Conservation (phyloP, 2,113 vertebrate genomes). For the Plotosus lineatus region DNA sequence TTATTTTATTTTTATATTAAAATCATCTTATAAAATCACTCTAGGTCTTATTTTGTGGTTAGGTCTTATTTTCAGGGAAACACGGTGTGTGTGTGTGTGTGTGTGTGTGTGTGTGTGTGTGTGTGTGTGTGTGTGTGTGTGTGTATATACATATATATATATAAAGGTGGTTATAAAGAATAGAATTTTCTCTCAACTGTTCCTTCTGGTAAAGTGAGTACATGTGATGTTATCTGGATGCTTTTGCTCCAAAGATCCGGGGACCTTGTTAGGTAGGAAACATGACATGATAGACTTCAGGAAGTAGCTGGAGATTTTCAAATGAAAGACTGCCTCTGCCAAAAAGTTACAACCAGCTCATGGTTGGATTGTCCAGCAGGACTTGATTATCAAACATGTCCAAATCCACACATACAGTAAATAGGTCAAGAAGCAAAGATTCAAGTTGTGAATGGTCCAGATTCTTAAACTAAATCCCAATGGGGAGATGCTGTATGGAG, state of each 20-base stretch:
- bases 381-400: background rate
- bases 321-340: background rate
- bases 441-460: background rate
- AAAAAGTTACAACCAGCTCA: background rate
- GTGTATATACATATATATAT: background rate
- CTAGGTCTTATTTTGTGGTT: too few species aligned
- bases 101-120: too few species aligned
- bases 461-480: background rate
- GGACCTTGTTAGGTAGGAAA: constrained; percentile 4
- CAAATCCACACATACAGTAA: background rate
- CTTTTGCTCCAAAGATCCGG: background rate
- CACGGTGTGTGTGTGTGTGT: too few species aligned
- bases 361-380: background rate
- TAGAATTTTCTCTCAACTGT: background rate
- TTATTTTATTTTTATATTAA: too few species aligned
- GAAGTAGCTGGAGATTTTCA: background rate
- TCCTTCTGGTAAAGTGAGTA: background rate
- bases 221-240: background rate
- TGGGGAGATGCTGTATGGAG: background rate
- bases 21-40: too few species aligned
- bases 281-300: background rate
- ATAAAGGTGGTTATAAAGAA: background rate
- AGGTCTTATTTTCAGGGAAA: too few species aligned
- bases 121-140: too few species aligned
- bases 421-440: background rate